Evolutionary conservation across 2,888 invertebrate genomes (phyloP).

Genomic region (Callyntrura sp.): DNA sequence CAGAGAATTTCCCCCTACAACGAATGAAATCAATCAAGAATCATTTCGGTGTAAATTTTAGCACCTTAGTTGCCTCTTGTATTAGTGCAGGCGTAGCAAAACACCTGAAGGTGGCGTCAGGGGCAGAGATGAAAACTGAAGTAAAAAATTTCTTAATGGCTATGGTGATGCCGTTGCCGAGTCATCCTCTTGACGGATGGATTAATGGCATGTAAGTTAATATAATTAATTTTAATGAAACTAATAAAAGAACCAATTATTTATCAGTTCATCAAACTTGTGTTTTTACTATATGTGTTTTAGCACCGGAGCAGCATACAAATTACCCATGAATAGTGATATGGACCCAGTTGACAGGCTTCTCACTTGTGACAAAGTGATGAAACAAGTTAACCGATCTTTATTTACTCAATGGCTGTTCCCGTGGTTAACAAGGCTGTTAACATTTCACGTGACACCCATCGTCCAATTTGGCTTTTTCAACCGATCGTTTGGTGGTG

Average conservation of each 20-base stretch:
- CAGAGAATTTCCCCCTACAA: neutral
- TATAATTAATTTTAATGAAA: neutral
- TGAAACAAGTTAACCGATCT: constrained; percentile 10
- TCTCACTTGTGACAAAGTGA: neutral
- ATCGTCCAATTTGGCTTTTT: neutral
- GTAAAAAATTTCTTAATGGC: neutral
- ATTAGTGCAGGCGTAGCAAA: neutral
- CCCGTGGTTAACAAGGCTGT: neutral
- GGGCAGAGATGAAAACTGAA: neutral
- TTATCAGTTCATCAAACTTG: neutral
- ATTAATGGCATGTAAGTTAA: neutral
- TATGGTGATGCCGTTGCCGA: neutral
- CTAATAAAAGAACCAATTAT: neutral
- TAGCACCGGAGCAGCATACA: constrained; percentile 37
- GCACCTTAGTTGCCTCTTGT: neutral
- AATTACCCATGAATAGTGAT: neutral
- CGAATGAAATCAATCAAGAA: constrained; percentile 12
- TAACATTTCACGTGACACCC: constrained; percentile 1
- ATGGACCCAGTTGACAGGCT: constrained; percentile 16
- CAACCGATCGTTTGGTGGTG: neutral
- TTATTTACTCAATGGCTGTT: neutral
- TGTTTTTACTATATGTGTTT: neutral
- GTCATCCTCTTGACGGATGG: neutral
- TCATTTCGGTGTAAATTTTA: neutral
- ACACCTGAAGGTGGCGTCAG: no score